Evolutionary conservation across 1,140 invertebrate genomes (phyloP).

Genomic region (Neotoxoptera formosana): DNA sequence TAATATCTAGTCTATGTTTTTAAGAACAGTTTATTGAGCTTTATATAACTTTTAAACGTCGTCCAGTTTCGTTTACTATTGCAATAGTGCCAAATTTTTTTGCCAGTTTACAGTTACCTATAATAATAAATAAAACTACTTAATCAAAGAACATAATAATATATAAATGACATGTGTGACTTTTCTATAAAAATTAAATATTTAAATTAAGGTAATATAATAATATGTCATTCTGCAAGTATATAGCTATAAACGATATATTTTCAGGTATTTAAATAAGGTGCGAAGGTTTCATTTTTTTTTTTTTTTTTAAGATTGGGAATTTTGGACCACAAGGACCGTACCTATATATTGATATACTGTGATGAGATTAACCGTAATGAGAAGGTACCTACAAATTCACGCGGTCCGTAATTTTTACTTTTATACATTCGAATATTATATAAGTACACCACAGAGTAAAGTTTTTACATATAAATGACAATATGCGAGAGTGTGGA

Average conservation of each 20-base stretch:
- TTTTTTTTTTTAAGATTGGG: not conserved
- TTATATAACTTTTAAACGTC: not conserved
- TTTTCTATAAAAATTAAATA: slow-evolving; percentile 10
- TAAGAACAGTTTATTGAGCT: not conserved
- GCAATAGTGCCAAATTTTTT: not conserved
- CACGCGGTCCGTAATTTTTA: not conserved
- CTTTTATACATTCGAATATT: not conserved
- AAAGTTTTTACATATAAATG: not conserved
- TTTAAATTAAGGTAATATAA: slow-evolving; percentile 3
- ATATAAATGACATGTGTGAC: not conserved
- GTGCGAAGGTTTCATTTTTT: not conserved
- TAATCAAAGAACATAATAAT: not conserved
- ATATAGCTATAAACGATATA: slow-evolving; percentile 11
- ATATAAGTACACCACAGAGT: not conserved
- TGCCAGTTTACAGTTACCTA: not conserved
- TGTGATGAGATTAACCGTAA: not conserved
- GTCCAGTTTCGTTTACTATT: not conserved
- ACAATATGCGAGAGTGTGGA: not conserved
- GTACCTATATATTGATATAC: not conserved
- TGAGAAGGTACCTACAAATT: not conserved
- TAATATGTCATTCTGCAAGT: not conserved
- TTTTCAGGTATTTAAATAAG: not conserved
- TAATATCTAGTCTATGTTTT: not conserved
- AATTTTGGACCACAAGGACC: not conserved
- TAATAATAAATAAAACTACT: not conserved